These are phyloP conservation scores for Gortyna flavago DNA, from an alignment of 2,888 invertebrate genomes.

Conservation along the genomic window DNA sequence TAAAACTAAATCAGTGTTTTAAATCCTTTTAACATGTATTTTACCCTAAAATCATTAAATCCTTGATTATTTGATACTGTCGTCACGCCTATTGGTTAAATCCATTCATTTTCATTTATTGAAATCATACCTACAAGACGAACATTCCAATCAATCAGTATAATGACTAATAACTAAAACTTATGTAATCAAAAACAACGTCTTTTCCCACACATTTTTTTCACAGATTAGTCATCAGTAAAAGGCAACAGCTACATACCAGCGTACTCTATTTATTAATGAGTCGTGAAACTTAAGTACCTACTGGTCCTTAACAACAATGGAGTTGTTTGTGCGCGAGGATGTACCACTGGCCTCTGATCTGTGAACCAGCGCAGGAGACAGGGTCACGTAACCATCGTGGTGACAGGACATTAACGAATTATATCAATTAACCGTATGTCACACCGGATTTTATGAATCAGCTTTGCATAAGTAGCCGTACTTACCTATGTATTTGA, in stretches of 20 bases:
- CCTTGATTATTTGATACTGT: no score
- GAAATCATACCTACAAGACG: constrained; percentile 4
- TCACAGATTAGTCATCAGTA: constrained; percentile 44
- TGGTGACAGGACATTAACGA: constrained; percentile 76
- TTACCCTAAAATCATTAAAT: no score
- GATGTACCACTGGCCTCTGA: constrained; percentile 79
- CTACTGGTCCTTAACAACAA: constrained; percentile 61
- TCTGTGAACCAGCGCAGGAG: constrained; percentile 73
- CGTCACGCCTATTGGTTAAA: background rate
- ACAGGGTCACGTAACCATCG: constrained; percentile 72
- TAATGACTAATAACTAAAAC: background rate
- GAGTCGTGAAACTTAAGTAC: constrained; percentile 54
- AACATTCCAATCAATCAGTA: background rate
- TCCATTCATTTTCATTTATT: background rate
- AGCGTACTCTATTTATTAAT: constrained; percentile 34
- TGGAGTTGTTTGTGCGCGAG: constrained; percentile 80
- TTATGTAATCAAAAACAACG: background rate
- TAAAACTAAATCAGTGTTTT: no score
- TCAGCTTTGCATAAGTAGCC: constrained; percentile 41
- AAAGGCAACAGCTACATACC: constrained; percentile 29
- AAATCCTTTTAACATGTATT: no score
- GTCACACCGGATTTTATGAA: constrained; percentile 65
- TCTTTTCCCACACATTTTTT: constrained; percentile 20
- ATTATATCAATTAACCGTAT: constrained; percentile 78
- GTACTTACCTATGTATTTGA: constrained; percentile 8